Conservation (phyloP, 2,888 invertebrate species). For the Aphrophora alni region DNA sequence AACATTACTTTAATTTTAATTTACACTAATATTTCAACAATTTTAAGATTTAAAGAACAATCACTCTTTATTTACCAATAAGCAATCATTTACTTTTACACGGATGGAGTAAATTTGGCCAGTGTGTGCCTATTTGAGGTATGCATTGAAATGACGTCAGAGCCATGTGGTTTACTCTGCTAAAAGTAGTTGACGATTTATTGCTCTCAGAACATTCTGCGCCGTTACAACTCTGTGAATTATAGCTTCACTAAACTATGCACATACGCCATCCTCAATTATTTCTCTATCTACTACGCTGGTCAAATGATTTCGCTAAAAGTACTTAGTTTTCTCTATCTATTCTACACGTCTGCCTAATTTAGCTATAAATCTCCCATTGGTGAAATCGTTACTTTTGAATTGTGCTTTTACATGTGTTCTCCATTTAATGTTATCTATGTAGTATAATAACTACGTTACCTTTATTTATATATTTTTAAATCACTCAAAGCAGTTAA, state of each 20-base stretch:
- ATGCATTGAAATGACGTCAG: not conserved
- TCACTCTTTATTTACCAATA: too few relatives aligned
- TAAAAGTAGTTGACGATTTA: slow-evolving; percentile 7
- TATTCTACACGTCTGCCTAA: not conserved
- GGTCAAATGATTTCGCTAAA: not conserved
- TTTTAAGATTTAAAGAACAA: too few relatives aligned
- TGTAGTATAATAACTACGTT: too few relatives aligned
- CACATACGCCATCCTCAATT: not conserved
- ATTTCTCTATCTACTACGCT: not conserved
- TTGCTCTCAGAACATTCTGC: not conserved
- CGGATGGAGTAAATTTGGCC: not conserved
- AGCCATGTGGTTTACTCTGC: not conserved
- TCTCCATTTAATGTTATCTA: not conserved
- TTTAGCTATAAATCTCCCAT: not conserved
- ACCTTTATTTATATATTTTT: too few relatives aligned
- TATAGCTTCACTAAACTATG: slow-evolving; percentile 9
- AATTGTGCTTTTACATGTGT: not conserved
- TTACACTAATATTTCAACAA: too few relatives aligned
- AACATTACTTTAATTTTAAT: too few relatives aligned
- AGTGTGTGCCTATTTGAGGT: not conserved
- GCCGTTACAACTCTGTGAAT: not conserved
- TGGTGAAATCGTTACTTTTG: not conserved
- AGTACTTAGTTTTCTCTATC: not conserved
- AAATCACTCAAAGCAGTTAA: too few relatives aligned
- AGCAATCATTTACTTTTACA: not conserved